A percentile compares a stretch with the other conserved stretches of the same genome.
Evolutionary conservation across 2,888 invertebrate genomes (phyloP).

Genomic region (Pyrocoelia pectoralis): DNA sequence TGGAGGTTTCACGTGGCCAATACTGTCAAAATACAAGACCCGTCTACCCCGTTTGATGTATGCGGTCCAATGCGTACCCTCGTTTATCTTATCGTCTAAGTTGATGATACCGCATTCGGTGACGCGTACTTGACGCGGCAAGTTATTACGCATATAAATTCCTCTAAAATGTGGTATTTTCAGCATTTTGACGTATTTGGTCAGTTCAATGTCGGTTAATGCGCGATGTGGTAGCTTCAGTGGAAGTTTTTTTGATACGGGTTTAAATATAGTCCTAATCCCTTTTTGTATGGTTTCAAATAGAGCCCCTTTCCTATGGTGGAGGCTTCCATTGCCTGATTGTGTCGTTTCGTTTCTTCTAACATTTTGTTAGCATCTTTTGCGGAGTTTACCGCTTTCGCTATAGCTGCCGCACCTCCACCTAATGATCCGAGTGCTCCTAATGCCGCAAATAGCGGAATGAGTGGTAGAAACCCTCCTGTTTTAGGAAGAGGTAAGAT

Average conservation of each 20-base stretch:
- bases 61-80: constrained; percentile 54
- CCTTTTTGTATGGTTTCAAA: constrained; percentile 35
- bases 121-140: background rate
- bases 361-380: constrained; percentile 39
- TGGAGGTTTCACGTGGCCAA: constrained; percentile 51
- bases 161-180: constrained; percentile 41
- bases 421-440: constrained; percentile 40
- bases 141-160: constrained; percentile 44
- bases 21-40: constrained; percentile 53
- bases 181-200: constrained; percentile 27
- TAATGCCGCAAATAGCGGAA: constrained; percentile 52
- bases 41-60: constrained; percentile 48
- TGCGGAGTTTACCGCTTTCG: constrained; percentile 43
- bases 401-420: constrained; percentile 42
- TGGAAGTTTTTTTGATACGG: constrained; percentile 16
- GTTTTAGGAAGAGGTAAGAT: constrained; percentile 50
- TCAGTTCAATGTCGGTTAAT: constrained; percentile 40
- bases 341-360: constrained; percentile 44
- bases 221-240: constrained; percentile 39
- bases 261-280: constrained; percentile 12
- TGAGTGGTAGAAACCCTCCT: constrained; percentile 50
- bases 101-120: constrained; percentile 42
- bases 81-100: constrained; percentile 44
- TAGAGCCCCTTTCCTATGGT: constrained; percentile 43
- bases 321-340: constrained; percentile 45